phyloP scores from a whole-genome alignment of 2,888 invertebrate genomes.

The Oegoconia quadripuncta region DNA sequence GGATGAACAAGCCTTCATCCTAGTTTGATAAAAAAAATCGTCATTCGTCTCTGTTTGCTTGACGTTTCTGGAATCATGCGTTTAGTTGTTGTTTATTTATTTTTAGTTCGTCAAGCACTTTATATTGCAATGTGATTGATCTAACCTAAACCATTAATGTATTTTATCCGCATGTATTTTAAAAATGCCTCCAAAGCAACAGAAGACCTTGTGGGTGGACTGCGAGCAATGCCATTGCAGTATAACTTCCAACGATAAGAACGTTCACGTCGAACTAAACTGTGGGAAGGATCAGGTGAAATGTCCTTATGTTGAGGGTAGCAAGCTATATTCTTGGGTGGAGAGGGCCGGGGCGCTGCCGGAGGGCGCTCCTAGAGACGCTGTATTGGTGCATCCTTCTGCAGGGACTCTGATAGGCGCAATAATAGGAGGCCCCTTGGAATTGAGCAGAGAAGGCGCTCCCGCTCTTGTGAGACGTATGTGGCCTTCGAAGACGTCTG shows the following conservation, averaged over 20 bases:
- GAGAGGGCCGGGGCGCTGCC: constrained; percentile 51
- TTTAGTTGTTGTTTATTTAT: too few relatives aligned
- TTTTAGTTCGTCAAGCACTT: too few relatives aligned
- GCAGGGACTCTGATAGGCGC: constrained; percentile 58
- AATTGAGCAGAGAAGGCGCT: constrained; percentile 55
- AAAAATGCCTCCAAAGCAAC: constrained; percentile 63
- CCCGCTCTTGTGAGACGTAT: constrained; percentile 58
- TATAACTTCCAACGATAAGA: constrained; percentile 79
- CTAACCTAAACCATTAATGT: too few relatives aligned
- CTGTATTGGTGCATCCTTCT: constrained; percentile 63
- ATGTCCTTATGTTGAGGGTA: constrained; percentile 60
- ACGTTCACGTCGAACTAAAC: constrained; percentile 69
- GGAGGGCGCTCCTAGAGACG: constrained; percentile 57
- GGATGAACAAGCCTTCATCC: too few relatives aligned
- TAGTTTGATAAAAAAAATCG: too few relatives aligned
- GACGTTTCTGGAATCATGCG: too few relatives aligned
- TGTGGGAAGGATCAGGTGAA: constrained; percentile 72
- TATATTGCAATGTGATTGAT: too few relatives aligned
- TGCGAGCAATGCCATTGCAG: constrained; percentile 81
- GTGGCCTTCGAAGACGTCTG: constrained; percentile 69
- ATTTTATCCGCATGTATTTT: too few relatives aligned
- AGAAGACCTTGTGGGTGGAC: constrained; percentile 79
- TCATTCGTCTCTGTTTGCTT: too few relatives aligned
- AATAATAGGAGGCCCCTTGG: constrained; percentile 59
- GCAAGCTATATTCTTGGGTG: constrained; percentile 55